These are phyloP conservation scores for Sitobion miscanthi DNA, from an alignment of 1,140 invertebrate genomes.

Conservation along the genomic window DNA sequence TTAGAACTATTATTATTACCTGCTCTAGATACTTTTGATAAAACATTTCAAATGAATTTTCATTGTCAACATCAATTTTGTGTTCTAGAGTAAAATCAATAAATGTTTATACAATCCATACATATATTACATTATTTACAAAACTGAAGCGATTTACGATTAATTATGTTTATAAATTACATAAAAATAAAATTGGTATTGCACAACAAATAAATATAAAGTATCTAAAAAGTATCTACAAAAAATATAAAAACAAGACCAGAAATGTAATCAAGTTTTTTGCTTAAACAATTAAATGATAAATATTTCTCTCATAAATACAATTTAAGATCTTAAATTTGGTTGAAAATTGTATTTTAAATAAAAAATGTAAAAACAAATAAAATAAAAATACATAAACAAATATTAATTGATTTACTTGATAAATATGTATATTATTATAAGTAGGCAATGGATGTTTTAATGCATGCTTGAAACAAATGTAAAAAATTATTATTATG, in stretches of 20 bases:
- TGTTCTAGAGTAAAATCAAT: constrained; percentile 39
- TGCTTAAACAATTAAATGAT: neutral
- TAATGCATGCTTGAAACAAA: neutral
- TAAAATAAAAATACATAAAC: neutral
- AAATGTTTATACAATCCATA: constrained; percentile 29
- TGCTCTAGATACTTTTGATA: constrained; percentile 25
- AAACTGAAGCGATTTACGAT: neutral
- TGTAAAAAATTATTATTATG: neutral
- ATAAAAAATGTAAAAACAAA: too few species aligned
- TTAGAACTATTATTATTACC: constrained; percentile 11
- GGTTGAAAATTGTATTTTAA: neutral
- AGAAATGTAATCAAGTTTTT: neutral
- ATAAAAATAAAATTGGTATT: neutral
- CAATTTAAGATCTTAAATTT: neutral
- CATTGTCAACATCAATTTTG: constrained; percentile 22
- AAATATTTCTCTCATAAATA: neutral
- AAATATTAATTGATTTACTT: neutral
- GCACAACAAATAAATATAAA: neutral
- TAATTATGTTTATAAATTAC: neutral
- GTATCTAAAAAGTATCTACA: neutral
- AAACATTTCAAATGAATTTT: constrained; percentile 49
- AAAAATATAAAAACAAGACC: neutral
- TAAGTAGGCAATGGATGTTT: neutral
- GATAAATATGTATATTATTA: neutral
- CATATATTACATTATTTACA: constrained; percentile 34